A percentile compares a stretch with the other conserved stretches of the same genome.
Conservation (phyloP, 1,140 invertebrate species). For the Leptinotarsa defecta region DNA sequence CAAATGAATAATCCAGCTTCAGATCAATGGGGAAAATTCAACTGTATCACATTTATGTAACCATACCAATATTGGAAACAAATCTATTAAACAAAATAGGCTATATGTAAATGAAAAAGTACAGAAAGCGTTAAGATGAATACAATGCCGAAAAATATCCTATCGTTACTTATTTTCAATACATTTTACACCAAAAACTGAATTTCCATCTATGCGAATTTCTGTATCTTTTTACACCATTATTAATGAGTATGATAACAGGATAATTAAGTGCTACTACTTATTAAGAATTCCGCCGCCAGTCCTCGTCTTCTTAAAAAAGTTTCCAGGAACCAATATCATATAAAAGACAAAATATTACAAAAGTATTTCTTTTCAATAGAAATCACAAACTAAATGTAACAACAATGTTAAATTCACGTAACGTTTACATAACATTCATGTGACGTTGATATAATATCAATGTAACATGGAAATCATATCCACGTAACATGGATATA, state of each 20-base stretch:
- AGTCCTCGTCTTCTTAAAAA: neutral
- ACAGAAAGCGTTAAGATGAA: neutral
- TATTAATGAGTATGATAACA: neutral
- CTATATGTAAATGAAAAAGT: neutral
- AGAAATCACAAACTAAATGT: neutral
- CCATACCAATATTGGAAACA: neutral
- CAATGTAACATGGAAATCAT: neutral
- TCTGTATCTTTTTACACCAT: neutral
- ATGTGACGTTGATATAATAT: neutral
- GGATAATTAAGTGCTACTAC: neutral
- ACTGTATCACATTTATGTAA: neutral
- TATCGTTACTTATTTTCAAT: neutral
- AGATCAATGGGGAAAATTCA: neutral
- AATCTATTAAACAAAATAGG: neutral
- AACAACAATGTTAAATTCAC: neutral
- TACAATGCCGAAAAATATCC: neutral
- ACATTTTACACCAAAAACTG: neutral
- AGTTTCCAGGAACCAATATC: neutral
- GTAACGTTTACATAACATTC: neutral
- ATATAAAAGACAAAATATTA: neutral
- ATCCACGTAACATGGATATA: neutral
- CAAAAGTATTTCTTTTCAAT: neutral
- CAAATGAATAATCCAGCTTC: neutral
- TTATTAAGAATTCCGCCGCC: conserved; percentile 5
- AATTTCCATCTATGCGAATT: neutral